Percentiles rank a stretch among this genome's conserved stretches.
Evolutionary conservation across 1,140 invertebrate genomes (phyloP).

Genomic region (Stegodyphus mimosarum): DNA sequence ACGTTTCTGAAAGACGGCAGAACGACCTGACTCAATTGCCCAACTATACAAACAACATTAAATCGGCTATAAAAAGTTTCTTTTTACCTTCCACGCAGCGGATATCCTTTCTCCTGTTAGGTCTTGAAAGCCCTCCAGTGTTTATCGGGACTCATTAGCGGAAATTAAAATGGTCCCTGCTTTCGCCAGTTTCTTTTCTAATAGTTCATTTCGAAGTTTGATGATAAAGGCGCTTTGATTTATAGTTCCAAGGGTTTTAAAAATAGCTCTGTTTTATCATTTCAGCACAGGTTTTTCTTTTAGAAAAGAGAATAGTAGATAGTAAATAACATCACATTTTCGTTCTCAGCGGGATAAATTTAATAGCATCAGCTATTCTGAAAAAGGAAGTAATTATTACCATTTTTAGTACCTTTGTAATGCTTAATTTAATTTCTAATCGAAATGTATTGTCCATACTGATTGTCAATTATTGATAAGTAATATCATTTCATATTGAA

Average conservation of each 20-base stretch:
- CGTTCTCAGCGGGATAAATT: no score
- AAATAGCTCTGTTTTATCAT: no score
- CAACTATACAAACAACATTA: constrained; percentile 58
- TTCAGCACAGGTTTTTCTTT: no score
- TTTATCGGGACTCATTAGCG: constrained; percentile 49
- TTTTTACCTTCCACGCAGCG: constrained; percentile 3
- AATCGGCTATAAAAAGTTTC: constrained; percentile 51
- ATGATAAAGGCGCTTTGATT: constrained; percentile 31
- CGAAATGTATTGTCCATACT: no score
- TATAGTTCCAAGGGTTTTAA: neutral
- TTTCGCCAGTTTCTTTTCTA: constrained; percentile 16
- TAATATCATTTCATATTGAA: no score
- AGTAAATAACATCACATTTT: no score
- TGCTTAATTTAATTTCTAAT: no score
- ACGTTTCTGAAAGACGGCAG: neutral
- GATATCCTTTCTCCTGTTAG: neutral
- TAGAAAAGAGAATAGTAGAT: no score
- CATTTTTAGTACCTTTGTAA: no score
- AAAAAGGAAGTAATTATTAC: no score
- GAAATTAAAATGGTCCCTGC: constrained; percentile 41
- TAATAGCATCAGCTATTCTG: no score
- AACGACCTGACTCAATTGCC: constrained; percentile 43
- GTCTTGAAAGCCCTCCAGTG: constrained; percentile 9
- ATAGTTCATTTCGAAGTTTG: constrained; percentile 21
- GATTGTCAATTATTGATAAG: no score